A percentile compares a stretch with the other conserved stretches of the same genome.
These are phyloP conservation scores for Calypte anna DNA, from an alignment of 2,113 vertebrate species.

Conservation along the genomic window DNA sequence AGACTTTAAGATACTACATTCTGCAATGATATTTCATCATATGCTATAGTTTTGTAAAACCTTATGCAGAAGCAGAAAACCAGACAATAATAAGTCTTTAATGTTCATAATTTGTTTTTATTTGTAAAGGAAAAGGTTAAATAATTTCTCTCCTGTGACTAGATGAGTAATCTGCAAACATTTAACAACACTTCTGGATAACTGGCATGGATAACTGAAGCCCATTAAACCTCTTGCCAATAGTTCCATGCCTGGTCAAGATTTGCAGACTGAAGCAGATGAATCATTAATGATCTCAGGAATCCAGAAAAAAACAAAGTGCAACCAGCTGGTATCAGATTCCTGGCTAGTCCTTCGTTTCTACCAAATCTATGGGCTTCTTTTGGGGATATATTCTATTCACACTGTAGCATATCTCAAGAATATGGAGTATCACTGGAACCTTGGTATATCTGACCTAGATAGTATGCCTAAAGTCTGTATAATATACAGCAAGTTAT, in stretches of 20 bases:
- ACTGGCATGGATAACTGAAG: background rate
- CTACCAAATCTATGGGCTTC: background rate
- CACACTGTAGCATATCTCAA: accelerated
- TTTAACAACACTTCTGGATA: constrained; percentile 17
- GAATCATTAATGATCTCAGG: constrained; percentile 16
- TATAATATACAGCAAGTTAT: background rate
- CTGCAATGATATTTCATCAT: background rate
- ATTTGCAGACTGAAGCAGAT: background rate
- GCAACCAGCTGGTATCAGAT: background rate
- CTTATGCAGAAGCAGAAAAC: background rate
- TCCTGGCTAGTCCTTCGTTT: background rate
- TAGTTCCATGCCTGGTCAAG: background rate
- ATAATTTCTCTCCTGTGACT: background rate
- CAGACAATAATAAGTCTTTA: background rate
- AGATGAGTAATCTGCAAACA: background rate
- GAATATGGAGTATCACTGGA: background rate
- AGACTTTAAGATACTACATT: background rate
- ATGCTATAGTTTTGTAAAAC: background rate
- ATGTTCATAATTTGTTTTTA: background rate
- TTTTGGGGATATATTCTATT: background rate
- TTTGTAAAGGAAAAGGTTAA: background rate
- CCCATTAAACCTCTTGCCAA: background rate
- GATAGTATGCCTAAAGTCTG: background rate
- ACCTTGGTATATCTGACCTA: background rate
- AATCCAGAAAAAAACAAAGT: background rate